phyloP scores from a whole-genome alignment of 92 coral and sea anemone genomes.

The Paramuricea clavata region DNA sequence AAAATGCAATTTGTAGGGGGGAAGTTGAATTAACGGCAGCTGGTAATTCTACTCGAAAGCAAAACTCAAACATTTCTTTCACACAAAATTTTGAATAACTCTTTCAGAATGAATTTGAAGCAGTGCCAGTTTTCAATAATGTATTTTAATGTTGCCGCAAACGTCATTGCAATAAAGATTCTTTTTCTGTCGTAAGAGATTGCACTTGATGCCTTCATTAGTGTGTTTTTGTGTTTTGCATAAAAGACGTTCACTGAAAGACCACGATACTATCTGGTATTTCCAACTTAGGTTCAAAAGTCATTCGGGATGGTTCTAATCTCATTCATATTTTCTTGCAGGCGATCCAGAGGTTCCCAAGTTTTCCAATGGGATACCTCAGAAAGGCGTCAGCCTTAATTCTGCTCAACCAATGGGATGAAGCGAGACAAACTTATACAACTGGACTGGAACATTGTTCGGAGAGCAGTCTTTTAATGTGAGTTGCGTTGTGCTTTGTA shows the following conservation, averaged over 20 bases:
- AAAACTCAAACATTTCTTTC: neutral
- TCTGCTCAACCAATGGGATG: slow-evolving; percentile 72
- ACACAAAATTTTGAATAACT: neutral
- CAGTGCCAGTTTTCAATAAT: neutral
- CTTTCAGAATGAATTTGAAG: neutral
- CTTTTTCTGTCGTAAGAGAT: neutral
- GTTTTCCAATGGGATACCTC: slow-evolving; percentile 55
- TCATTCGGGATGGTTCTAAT: neutral
- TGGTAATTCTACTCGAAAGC: too few species aligned
- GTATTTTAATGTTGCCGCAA: neutral
- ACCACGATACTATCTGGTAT: too few species aligned
- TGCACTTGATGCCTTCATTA: neutral
- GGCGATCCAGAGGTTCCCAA: slow-evolving; percentile 62
- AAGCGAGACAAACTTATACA: slow-evolving; percentile 64
- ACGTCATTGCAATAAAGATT: neutral
- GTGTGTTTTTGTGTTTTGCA: too few species aligned
- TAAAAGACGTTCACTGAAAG: too few species aligned
- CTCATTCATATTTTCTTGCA: neutral
- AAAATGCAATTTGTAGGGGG: neutral
- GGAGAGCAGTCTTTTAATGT: slow-evolving; percentile 14
- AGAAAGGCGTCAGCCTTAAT: slow-evolving; percentile 72
- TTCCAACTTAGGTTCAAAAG: too few species aligned
- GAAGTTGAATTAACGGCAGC: neutral
- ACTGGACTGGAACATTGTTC: slow-evolving; percentile 38
- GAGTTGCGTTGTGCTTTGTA: too few species aligned